Percentiles rank a stretch among this genome's conserved stretches.
Evolutionary conservation across 2,888 invertebrate species (phyloP).

Genomic region (Nomada fabriciana): DNA sequence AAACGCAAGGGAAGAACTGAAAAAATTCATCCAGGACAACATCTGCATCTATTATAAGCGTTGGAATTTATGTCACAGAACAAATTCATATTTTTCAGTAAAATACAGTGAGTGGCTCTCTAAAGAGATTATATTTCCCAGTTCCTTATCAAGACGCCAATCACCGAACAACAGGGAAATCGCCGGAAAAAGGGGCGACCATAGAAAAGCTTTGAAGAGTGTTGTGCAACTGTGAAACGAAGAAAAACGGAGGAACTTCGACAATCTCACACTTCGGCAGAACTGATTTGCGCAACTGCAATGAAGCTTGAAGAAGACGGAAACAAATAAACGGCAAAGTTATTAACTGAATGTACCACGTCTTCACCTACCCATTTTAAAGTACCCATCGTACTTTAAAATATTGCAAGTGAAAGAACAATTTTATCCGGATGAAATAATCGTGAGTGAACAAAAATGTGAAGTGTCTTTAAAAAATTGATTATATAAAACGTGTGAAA

Average conservation of each 20-base stretch:
- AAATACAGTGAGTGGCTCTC: not conserved
- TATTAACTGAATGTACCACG: conserved; percentile 8
- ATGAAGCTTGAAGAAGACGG: conserved; percentile 15
- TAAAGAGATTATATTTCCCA: not conserved
- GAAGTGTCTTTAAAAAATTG: conserved; percentile 8
- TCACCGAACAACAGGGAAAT: not conserved
- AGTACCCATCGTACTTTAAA: conserved; percentile 12
- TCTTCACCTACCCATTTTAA: not conserved
- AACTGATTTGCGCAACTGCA: conserved; percentile 3
- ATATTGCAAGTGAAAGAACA: conserved; percentile 9
- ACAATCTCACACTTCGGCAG: not conserved
- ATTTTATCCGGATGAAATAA: conserved; percentile 7
- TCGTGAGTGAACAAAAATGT: not conserved
- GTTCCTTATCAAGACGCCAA: not conserved
- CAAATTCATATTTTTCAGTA: not conserved
- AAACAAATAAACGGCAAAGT: not conserved
- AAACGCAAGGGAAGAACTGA: no score
- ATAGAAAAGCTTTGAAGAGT: conserved; percentile 9
- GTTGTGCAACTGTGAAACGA: not conserved
- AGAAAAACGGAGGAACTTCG: not conserved
- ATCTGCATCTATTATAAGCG: no score
- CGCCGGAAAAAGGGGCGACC: conserved; percentile 7
- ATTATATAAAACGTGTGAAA: conserved; percentile 23
- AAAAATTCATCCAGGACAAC: no score
- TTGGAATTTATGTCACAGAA: not conserved